Conservation (phyloP, 1,140 invertebrate genomes). For the Belonocnema kinseyi region DNA sequence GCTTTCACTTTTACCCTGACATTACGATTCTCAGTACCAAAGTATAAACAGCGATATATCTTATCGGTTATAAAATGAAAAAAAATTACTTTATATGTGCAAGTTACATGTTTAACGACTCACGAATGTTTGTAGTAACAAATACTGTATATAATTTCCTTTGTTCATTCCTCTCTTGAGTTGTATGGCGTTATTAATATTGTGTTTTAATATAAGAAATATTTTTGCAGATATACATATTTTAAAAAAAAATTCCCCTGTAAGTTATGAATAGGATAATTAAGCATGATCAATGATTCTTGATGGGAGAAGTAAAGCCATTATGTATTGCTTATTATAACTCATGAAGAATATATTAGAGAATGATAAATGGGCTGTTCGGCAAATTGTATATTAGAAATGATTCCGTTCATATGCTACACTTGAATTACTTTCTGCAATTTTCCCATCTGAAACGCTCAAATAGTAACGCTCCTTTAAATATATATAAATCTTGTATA, state of each 20-base stretch:
- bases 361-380: slow-evolving; percentile 54
- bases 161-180: too few species aligned
- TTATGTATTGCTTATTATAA: too few species aligned
- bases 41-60: background rate
- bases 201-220: too few species aligned
- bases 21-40: background rate
- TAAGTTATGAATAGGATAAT: too few species aligned
- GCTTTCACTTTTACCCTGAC: slow-evolving; percentile 11
- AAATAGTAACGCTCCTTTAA: slow-evolving; percentile 30
- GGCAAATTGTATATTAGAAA: slow-evolving; percentile 52
- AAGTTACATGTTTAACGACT: background rate
- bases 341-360: slow-evolving; percentile 45
- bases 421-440: background rate
- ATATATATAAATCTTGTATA: slow-evolving; percentile 43
- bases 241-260: too few species aligned
- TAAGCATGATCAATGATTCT: too few species aligned
- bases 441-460: slow-evolving; percentile 3
- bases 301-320: too few species aligned
- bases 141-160: too few species aligned
- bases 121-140: background rate
- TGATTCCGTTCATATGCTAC: slow-evolving; percentile 34
- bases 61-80: background rate
- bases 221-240: too few species aligned
- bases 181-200: too few species aligned
- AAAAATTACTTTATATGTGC: background rate